phyloP scores from a whole-genome alignment of 2,797 vertebrate genomes.

The Pteronotus mesoamericanus region DNA sequence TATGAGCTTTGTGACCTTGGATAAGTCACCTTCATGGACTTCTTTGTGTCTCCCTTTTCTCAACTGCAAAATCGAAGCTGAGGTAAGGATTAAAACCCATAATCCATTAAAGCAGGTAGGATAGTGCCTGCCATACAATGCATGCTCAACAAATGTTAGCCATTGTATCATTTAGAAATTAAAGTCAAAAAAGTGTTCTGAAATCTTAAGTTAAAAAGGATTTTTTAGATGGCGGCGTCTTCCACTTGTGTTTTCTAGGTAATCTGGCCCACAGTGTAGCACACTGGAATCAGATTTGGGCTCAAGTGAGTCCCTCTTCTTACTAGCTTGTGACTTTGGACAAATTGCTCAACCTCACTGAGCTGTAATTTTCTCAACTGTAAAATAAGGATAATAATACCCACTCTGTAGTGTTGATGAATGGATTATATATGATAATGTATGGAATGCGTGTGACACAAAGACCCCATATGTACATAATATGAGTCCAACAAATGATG shows the following conservation, averaged over 20 bases:
- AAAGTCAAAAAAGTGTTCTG: neutral
- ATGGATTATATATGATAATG: neutral
- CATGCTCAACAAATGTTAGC: neutral
- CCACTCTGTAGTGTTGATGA: neutral
- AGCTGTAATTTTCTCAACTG: neutral
- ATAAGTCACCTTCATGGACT: neutral
- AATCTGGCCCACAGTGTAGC: neutral
- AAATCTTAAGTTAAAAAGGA: neutral
- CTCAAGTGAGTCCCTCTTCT: neutral
- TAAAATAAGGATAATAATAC: neutral
- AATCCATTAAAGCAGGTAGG: neutral
- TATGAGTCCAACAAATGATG: neutral
- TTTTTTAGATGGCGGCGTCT: neutral
- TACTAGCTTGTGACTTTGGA: neutral
- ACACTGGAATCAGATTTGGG: neutral
- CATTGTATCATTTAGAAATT: neutral
- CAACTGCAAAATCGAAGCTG: neutral
- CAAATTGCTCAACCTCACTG: neutral
- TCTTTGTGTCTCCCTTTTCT: neutral
- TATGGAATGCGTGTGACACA: neutral
- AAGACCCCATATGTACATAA: neutral
- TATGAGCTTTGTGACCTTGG: neutral
- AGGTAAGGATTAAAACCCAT: neutral
- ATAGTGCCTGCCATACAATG: neutral
- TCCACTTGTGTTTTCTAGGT: neutral